Evolutionary conservation across 2,888 invertebrate genomes (phyloP).

Genomic region (Slavum lentiscoides): DNA sequence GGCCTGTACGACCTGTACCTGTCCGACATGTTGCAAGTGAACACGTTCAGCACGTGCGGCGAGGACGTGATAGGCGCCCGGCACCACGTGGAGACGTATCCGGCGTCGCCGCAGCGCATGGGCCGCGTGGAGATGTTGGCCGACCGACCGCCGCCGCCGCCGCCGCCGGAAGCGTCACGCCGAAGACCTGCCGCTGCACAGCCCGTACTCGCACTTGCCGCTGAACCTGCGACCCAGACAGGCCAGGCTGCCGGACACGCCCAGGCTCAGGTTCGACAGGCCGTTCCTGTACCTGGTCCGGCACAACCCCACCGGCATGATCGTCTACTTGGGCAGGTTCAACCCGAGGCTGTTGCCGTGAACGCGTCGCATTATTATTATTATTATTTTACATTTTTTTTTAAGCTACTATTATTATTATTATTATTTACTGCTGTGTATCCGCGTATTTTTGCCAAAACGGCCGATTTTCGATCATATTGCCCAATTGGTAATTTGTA

Average conservation of each 20-base stretch:
- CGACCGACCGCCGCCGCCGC: slow-evolving; percentile 63
- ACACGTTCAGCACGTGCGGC: slow-evolving; percentile 82
- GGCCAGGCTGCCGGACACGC: slow-evolving; percentile 64
- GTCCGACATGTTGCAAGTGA: slow-evolving; percentile 82
- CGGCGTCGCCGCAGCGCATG: slow-evolving; percentile 66
- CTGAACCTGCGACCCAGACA: slow-evolving; percentile 73
- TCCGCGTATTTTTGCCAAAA: too few relatives aligned
- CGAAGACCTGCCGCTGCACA: slow-evolving; percentile 58
- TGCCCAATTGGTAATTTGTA: too few relatives aligned
- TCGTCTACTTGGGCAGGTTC: slow-evolving; percentile 84
- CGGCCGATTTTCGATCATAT: too few relatives aligned
- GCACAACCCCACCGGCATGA: slow-evolving; percentile 89
- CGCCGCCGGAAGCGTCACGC: slow-evolving; percentile 57
- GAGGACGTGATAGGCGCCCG: slow-evolving; percentile 72
- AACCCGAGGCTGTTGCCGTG: slow-evolving; percentile 77
- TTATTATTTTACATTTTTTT: too few relatives aligned
- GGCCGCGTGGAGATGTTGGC: slow-evolving; percentile 68
- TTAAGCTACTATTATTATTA: too few relatives aligned
- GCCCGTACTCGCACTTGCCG: slow-evolving; percentile 65
- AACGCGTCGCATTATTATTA: background rate
- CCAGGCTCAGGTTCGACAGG: slow-evolving; percentile 79
- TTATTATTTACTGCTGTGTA: too few relatives aligned
- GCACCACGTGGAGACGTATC: slow-evolving; percentile 81
- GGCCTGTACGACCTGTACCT: slow-evolving; percentile 78
- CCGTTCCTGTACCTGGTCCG: slow-evolving; percentile 87